Evolutionary conservation across 2,888 invertebrate genomes (phyloP).

Genomic region (Pyrgus malvae): DNA sequence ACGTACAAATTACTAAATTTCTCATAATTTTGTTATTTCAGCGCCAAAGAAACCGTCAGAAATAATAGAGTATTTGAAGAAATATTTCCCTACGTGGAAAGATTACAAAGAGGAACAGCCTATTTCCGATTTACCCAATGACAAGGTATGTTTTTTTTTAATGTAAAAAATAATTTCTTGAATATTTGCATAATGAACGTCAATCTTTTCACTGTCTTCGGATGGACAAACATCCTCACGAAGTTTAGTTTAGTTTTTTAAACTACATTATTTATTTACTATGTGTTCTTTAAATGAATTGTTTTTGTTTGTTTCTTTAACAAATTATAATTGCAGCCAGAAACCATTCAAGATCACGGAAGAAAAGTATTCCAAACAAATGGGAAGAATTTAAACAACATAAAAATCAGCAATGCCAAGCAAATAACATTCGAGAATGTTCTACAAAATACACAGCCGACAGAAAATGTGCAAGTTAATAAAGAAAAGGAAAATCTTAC

Average conservation of each 20-base stretch:
- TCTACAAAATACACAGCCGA: background rate
- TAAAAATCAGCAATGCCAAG: constrained; percentile 41
- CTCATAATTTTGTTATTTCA: constrained; percentile 33
- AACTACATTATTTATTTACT: no score
- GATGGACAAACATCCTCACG: no score
- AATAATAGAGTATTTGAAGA: constrained; percentile 47
- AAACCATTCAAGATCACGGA: constrained; percentile 19
- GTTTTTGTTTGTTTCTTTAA: no score
- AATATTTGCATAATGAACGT: no score
- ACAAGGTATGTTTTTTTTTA: no score
- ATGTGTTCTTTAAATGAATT: no score
- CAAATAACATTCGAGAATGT: constrained; percentile 9
- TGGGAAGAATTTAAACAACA: constrained; percentile 46
- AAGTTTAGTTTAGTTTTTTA: no score
- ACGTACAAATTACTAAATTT: background rate
- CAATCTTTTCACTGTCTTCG: no score
- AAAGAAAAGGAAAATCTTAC: background rate
- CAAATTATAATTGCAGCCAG: constrained; percentile 35
- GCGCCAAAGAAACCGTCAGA: constrained; percentile 44
- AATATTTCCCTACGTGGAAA: constrained; percentile 48
- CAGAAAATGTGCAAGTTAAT: background rate
- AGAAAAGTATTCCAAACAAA: constrained; percentile 44
- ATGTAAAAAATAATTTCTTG: no score
- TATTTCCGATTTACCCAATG: constrained; percentile 27
- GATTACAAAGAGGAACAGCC: background rate